Evolutionary conservation across 2,888 invertebrate species (phyloP).

Genomic region (Conus canariensis): DNA sequence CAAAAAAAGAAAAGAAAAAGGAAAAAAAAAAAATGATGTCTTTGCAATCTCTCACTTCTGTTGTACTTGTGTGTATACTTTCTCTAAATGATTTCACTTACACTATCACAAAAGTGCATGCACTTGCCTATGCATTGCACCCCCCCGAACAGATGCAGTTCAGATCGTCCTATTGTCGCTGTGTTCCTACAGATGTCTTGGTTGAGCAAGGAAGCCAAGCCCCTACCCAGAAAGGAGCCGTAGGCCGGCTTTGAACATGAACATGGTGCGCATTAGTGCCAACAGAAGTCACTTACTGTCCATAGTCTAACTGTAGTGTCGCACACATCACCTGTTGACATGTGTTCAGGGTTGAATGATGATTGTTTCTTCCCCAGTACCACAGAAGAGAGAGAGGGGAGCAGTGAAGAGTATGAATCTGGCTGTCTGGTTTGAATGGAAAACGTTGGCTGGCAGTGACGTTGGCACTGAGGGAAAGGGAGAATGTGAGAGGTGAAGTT

Average conservation of each 20-base stretch:
- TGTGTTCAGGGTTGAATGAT: not conserved
- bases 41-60: not conserved
- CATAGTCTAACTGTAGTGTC: not conserved
- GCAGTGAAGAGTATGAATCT: not conserved
- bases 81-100: not conserved
- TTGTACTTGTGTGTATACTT: not conserved
- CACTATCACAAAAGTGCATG: not conserved
- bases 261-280: no score
- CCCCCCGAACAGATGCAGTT: not conserved
- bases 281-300: no score
- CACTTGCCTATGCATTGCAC: not conserved
- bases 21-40: not conserved
- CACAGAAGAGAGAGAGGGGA: not conserved
- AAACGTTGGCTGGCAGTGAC: no score
- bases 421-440: no score
- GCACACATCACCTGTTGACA: not conserved
- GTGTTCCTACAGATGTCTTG: not conserved
- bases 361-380: not conserved
- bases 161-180: not conserved
- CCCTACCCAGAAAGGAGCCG: no score
- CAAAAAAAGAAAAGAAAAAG: not conserved
- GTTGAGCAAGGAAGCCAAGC: no score
- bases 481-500: no score
- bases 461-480: no score
- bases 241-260: no score